Conservation (phyloP, 1,140 invertebrate genomes). For the Anoplolepis gracilipes region DNA sequence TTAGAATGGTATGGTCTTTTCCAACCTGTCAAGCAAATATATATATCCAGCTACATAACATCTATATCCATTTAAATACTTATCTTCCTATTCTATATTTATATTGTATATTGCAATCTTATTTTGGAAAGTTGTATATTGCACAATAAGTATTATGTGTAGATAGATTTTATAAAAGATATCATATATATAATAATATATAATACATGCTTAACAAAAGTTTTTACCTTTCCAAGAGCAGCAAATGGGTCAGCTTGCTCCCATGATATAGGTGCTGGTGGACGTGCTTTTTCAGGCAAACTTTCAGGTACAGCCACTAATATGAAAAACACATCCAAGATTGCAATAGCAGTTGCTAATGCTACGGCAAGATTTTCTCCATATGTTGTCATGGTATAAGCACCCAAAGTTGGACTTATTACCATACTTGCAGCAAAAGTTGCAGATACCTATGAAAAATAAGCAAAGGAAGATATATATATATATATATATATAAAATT, state of each 20-base stretch:
- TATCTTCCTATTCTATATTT: background rate
- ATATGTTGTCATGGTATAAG: conserved; percentile 96
- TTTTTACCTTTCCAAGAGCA: conserved; percentile 87
- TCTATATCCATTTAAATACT: no score
- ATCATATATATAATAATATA: background rate
- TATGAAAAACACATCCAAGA: conserved; percentile 99
- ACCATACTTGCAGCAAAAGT: conserved; percentile 99
- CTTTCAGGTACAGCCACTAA: conserved; percentile 99
- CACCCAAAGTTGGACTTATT: conserved; percentile 98
- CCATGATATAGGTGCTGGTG: conserved; percentile 94
- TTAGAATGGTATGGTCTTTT: conserved; percentile 97
- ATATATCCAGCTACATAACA: background rate
- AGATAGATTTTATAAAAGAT: background rate
- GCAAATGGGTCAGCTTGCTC: conserved; percentile 99
- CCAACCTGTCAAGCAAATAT: conserved; percentile 90
- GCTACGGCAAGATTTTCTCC: conserved; percentile 98
- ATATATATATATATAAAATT: conserved; percentile 2
- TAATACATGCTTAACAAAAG: background rate
- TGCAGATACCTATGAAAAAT: conserved; percentile 92
- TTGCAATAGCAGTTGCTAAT: conserved; percentile 96
- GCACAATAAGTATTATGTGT: background rate
- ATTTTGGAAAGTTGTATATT: conserved; percentile 6
- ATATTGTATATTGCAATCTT: background rate
- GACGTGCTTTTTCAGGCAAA: conserved; percentile 96
- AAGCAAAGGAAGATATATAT: background rate